Evolutionary conservation across 2,797 vertebrate genomes (phyloP).

Genomic region (Crax fasciolata): DNA sequence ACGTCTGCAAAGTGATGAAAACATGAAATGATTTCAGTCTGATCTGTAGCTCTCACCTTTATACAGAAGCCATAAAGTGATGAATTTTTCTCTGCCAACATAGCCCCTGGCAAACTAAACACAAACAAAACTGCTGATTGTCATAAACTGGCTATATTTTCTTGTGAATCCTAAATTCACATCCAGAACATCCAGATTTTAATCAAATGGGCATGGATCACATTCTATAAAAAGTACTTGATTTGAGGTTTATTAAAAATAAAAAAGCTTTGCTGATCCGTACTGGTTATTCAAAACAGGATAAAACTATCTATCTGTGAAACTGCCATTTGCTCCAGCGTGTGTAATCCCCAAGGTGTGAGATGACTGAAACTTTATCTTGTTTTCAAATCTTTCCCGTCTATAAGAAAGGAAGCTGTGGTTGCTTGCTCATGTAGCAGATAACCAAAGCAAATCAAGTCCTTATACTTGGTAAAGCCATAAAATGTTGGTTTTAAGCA

Average conservation of each 20-base stretch:
- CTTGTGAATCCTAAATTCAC: not conserved
- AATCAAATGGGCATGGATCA: not conserved
- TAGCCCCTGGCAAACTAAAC: not conserved
- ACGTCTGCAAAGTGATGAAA: not conserved
- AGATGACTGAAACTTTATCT: not conserved
- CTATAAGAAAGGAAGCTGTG: not conserved
- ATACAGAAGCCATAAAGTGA: not conserved
- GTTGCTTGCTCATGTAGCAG: not conserved
- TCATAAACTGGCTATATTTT: not conserved
- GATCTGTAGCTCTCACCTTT: not conserved
- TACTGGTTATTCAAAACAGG: not conserved
- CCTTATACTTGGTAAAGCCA: not conserved
- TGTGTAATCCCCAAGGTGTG: not conserved
- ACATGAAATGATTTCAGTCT: not conserved
- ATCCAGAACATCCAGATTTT: not conserved
- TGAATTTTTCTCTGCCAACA: not conserved
- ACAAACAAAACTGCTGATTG: not conserved
- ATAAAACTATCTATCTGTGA: not conserved
- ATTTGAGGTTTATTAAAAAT: not conserved
- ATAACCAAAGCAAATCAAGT: not conserved
- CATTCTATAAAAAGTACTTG: not conserved
- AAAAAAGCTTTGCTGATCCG: not conserved
- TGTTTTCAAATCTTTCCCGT: not conserved
- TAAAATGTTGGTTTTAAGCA: not conserved
- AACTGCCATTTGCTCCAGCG: not conserved